Conservation (phyloP, 2,113 vertebrate genomes). For the Passer domesticus region DNA sequence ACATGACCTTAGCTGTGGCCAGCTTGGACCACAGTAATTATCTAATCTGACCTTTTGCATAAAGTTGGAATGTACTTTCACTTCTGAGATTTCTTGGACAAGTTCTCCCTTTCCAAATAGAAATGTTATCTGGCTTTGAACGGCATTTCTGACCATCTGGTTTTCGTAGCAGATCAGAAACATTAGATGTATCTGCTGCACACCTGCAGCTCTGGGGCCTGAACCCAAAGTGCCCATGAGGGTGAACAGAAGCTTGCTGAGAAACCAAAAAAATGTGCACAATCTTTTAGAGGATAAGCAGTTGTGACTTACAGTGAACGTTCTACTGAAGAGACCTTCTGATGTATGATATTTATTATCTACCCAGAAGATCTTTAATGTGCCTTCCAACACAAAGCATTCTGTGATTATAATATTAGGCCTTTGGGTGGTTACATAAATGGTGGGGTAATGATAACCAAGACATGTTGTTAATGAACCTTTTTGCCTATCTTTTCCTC, state of each 20-base stretch:
- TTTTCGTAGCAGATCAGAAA: neutral
- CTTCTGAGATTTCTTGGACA: neutral
- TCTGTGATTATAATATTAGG: neutral
- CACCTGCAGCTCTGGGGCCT: neutral
- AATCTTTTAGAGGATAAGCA: neutral
- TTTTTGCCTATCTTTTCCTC: neutral
- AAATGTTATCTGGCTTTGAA: neutral
- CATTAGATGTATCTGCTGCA: neutral
- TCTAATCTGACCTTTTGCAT: neutral
- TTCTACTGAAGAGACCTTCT: neutral
- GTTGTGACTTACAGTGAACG: neutral
- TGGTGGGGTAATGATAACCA: neutral
- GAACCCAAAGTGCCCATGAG: fast-evolving
- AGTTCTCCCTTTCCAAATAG: neutral
- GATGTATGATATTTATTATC: neutral
- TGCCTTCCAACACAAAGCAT: neutral
- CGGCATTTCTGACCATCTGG: fast-evolving
- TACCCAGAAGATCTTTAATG: neutral
- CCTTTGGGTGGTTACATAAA: neutral
- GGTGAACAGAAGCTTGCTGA: neutral
- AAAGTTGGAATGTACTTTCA: neutral
- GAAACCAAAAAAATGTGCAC: neutral
- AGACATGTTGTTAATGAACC: neutral
- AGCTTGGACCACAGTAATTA: neutral
- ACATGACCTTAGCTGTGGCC: neutral